phyloP scores from a whole-genome alignment of 2,888 invertebrate genomes.

The Eupsilia transversa region DNA sequence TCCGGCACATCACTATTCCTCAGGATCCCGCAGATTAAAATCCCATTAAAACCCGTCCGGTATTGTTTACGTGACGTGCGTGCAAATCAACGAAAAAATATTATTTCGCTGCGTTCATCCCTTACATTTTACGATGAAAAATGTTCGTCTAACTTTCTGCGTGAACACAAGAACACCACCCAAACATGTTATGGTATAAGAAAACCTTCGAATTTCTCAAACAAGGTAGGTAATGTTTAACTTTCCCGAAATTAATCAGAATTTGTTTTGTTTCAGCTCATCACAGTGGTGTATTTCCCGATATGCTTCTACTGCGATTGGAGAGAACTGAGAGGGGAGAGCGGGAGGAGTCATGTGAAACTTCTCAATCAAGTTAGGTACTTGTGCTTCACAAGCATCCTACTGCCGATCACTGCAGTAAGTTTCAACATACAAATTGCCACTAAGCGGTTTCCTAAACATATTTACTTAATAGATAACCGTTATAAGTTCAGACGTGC shows the following conservation, averaged over 20 bases:
- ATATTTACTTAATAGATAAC: conserved; percentile 23
- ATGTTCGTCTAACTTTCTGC: conserved; percentile 35
- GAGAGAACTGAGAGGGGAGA: conserved; percentile 73
- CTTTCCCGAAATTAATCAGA: conserved; percentile 32
- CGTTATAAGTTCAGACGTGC: neutral
- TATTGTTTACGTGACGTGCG: conserved; percentile 60
- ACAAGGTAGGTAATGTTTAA: conserved; percentile 22
- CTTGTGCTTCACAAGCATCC: conserved; percentile 79
- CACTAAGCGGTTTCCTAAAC: conserved; percentile 46
- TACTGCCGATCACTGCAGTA: conserved; percentile 82
- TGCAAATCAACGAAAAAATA: conserved; percentile 54
- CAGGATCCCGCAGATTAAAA: conserved; percentile 58
- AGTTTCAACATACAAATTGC: conserved; percentile 65
- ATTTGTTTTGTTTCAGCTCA: conserved; percentile 75
- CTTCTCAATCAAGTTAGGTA: conserved; percentile 76
- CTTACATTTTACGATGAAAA: conserved; percentile 35
- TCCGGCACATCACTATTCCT: conserved; percentile 40
- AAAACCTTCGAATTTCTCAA: conserved; percentile 40
- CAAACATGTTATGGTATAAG: conserved; percentile 25
- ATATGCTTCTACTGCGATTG: conserved; percentile 82
- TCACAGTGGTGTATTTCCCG: conserved; percentile 77
- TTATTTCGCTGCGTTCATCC: conserved; percentile 33
- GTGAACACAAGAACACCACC: conserved; percentile 30
- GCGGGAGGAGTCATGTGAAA: conserved; percentile 68
- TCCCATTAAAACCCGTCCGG: conserved; percentile 59